A percentile compares a stretch with the other conserved stretches of the same genome.
These are phyloP conservation scores for Dinoponera quadriceps DNA, from an alignment of 1,140 invertebrate genomes.

Conservation along the genomic window DNA sequence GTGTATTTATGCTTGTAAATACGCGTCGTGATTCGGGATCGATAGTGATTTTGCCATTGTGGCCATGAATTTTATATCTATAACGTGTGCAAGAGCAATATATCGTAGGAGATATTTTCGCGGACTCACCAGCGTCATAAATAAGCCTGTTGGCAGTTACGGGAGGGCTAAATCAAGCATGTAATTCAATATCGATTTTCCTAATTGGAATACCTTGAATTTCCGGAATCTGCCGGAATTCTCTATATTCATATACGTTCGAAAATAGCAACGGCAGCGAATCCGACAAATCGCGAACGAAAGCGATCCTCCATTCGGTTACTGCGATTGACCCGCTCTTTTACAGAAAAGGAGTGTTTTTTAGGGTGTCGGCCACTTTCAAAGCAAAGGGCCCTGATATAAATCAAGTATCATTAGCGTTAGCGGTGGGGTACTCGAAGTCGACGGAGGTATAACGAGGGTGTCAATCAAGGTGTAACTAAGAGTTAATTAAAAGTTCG, in stretches of 20 bases:
- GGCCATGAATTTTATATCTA: not conserved
- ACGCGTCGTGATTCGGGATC: not conserved
- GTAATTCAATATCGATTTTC: constrained; percentile 56
- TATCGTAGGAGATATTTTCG: not conserved
- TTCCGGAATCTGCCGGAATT: constrained; percentile 51
- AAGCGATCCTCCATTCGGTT: not conserved
- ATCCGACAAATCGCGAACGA: constrained; percentile 1
- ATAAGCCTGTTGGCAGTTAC: constrained; percentile 37
- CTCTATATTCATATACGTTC: constrained; percentile 20
- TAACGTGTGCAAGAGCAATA: not conserved
- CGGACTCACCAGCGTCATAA: constrained; percentile 1
- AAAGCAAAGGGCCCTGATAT: not conserved
- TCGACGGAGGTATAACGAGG: not conserved
- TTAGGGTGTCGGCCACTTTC: not conserved
- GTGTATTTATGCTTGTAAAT: not conserved
- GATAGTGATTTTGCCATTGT: constrained; percentile 20
- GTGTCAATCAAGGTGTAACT: not conserved
- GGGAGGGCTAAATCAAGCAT: constrained; percentile 32
- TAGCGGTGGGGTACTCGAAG: not conserved
- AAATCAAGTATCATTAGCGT: not conserved
- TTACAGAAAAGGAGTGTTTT: not conserved
- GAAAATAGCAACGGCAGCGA: constrained; percentile 27
- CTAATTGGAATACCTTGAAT: constrained; percentile 53
- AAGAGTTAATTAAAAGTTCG: constrained; percentile 35
- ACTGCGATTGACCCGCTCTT: not conserved